Conservation (phyloP, 2,113 vertebrate species). For the Plotosus lineatus region DNA sequence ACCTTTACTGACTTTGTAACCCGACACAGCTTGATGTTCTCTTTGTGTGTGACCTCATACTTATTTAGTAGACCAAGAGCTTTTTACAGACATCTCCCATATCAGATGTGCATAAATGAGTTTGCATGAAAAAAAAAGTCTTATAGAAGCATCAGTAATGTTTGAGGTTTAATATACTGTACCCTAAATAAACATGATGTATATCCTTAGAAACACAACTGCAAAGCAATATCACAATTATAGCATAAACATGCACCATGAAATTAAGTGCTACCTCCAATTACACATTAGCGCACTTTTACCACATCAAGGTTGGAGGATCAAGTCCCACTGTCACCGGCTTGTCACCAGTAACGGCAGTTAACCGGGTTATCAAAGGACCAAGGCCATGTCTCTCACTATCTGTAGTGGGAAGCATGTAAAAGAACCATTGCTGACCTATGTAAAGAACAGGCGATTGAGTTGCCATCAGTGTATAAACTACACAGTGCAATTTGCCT, state of each 20-base stretch:
- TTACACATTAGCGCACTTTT: conserved; percentile 13
- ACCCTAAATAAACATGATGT: neutral
- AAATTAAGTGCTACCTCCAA: neutral
- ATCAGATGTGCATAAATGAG: conserved; percentile 13
- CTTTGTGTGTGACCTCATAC: neutral
- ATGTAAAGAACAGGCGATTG: too few species aligned
- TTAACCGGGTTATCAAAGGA: too few species aligned
- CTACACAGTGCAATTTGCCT: too few species aligned
- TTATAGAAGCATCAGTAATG: neutral
- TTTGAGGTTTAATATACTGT: neutral
- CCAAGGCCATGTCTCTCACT: too few species aligned
- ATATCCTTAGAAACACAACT: neutral
- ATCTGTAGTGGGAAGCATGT: too few species aligned
- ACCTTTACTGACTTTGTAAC: conserved; percentile 30
- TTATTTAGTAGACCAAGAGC: conserved; percentile 1
- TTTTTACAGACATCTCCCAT: neutral
- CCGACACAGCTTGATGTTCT: conserved; percentile 33
- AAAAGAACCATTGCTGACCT: too few species aligned
- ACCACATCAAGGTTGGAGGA: too few species aligned
- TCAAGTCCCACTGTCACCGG: too few species aligned
- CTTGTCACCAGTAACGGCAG: too few species aligned
- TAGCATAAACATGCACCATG: neutral
- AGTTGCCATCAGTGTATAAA: too few species aligned
- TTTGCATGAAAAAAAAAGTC: neutral
- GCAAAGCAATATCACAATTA: neutral